Conservation (phyloP, 2,888 invertebrate species). For the Agrotis ipsilon region DNA sequence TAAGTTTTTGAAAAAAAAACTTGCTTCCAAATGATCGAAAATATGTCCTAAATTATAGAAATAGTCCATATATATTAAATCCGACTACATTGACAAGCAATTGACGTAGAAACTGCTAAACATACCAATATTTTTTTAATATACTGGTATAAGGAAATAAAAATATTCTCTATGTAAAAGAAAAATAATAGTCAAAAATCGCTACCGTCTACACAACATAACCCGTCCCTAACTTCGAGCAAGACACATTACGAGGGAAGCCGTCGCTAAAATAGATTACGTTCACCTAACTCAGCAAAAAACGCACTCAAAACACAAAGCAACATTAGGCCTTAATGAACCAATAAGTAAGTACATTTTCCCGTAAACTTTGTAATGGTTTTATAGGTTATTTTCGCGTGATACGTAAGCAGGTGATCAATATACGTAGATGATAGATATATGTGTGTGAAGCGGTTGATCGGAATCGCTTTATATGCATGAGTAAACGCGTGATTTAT, state of each 20-base stretch:
- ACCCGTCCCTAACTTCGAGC: conserved; percentile 26
- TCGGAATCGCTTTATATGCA: conserved; percentile 46
- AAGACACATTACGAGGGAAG: conserved; percentile 64
- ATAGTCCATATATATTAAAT: too few species aligned
- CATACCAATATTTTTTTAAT: too few species aligned
- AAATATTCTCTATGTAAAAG: too few species aligned
- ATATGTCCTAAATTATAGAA: too few species aligned
- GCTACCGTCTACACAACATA: conserved; percentile 15
- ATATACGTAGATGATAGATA: conserved; percentile 24
- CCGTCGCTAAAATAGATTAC: conserved; percentile 73
- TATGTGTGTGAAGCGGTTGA: conserved; percentile 48
- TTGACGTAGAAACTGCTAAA: too few species aligned
- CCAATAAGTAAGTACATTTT: conserved; percentile 33
- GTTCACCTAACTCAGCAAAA: conserved; percentile 48
- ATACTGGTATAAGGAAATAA: too few species aligned
- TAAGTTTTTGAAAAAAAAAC: too few species aligned
- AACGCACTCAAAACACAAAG: conserved; percentile 27
- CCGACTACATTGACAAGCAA: too few species aligned
- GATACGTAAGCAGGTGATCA: conserved; percentile 56
- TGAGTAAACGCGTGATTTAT: conserved; percentile 52
- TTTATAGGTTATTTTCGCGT: conserved; percentile 39
- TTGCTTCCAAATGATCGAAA: too few species aligned
- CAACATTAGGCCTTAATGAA: conserved; percentile 36
- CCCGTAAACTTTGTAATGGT: conserved; percentile 1
- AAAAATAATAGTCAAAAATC: conserved; percentile 13